These are phyloP conservation scores for pig (Sus scrofa) DNA, from an alignment of 2,113 vertebrate genomes.

Conservation along the genomic window DNA sequence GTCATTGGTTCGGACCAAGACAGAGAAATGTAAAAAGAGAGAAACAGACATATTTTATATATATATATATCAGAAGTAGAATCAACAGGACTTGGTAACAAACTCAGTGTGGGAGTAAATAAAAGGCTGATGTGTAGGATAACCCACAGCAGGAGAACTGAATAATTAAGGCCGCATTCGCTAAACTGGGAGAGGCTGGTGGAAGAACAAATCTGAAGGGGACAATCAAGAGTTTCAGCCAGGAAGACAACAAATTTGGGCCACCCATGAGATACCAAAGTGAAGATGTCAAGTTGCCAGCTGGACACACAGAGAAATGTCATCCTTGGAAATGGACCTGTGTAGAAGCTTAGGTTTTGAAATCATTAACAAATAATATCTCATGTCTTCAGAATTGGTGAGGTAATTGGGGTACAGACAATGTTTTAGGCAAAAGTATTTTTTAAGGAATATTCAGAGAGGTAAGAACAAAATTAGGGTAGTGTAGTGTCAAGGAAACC, in stretches of 20 bases:
- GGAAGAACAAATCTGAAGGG: neutral
- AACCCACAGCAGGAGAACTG: slow-evolving; percentile 32
- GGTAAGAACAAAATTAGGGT: neutral
- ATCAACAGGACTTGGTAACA: neutral
- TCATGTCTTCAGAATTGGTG: neutral
- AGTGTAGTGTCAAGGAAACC: neutral
- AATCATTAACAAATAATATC: neutral
- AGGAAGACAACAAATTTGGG: slow-evolving; percentile 11
- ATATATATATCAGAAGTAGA: neutral
- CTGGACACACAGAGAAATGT: neutral
- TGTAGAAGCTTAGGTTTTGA: slow-evolving; percentile 24
- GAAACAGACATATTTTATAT: neutral
- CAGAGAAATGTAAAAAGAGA: neutral
- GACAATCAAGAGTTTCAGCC: neutral
- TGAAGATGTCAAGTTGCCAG: slow-evolving; percentile 11
- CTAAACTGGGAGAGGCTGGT: neutral
- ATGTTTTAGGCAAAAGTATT: neutral
- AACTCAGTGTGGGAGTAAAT: neutral
- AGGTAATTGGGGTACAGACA: neutral
- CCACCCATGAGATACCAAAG: neutral
- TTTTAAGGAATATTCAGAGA: slow-evolving; percentile 3
- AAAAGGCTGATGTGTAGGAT: neutral
- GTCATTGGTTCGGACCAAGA: neutral
- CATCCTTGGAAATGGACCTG: neutral
- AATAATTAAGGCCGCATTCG: neutral